Evolutionary conservation across 2,888 invertebrate species (phyloP).

Genomic region (Parnassius apollo): DNA sequence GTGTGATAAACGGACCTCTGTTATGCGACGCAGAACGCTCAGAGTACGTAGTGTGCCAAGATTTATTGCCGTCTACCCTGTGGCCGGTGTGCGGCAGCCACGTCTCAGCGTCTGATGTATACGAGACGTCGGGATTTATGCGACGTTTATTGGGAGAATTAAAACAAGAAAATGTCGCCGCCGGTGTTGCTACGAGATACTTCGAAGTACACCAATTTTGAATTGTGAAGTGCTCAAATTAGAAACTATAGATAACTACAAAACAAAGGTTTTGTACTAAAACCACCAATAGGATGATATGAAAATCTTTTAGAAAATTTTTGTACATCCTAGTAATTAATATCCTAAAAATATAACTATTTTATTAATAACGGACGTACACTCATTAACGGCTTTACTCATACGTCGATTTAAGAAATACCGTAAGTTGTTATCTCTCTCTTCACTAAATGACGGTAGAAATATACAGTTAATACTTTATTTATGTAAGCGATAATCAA

Average conservation of each 20-base stretch:
- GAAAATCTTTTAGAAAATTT: too few species aligned
- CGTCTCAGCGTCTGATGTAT: slow-evolving; percentile 45
- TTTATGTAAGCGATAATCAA: too few species aligned
- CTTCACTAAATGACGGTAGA: too few species aligned
- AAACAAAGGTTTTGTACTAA: too few species aligned
- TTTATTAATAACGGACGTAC: too few species aligned
- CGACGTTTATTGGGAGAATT: slow-evolving; percentile 55
- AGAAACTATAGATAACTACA: background rate
- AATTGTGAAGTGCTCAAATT: background rate
- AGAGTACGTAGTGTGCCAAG: slow-evolving; percentile 40
- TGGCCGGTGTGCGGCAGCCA: slow-evolving; percentile 47
- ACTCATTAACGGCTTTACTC: too few species aligned
- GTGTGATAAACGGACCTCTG: slow-evolving; percentile 43
- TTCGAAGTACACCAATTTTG: background rate
- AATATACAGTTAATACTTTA: too few species aligned
- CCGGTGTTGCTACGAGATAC: slow-evolving; percentile 13
- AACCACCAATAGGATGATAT: too few species aligned
- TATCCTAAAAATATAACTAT: too few species aligned
- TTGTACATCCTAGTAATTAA: too few species aligned
- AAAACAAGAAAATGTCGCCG: slow-evolving; percentile 36
- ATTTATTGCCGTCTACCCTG: slow-evolving; percentile 64
- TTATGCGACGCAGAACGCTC: slow-evolving; percentile 48
- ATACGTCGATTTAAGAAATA: too few species aligned
- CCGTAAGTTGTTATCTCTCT: too few species aligned
- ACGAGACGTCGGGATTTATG: slow-evolving; percentile 55